Evolutionary conservation across 2,888 invertebrate genomes (phyloP).

Genomic region (Leuctra nigra): DNA sequence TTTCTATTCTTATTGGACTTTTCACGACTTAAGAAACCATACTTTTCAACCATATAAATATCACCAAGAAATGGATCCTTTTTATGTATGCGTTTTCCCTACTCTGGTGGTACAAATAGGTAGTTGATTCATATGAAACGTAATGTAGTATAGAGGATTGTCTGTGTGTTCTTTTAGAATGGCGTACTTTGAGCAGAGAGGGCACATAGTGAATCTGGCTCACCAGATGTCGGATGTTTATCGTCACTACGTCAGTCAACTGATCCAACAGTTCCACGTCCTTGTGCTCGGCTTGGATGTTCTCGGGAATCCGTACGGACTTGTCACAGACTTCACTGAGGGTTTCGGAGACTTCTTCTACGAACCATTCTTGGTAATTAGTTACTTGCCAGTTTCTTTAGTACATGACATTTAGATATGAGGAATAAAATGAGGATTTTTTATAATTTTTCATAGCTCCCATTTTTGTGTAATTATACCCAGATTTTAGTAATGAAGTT

Average conservation of each 20-base stretch:
- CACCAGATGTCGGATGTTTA: conserved; percentile 49
- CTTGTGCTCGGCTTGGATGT: conserved; percentile 70
- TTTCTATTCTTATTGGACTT: no score
- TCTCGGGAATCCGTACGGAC: conserved; percentile 68
- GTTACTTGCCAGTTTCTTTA: no score
- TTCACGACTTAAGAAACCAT: no score
- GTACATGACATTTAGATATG: not conserved
- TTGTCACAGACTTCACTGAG: conserved; percentile 54
- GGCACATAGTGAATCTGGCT: conserved; percentile 46
- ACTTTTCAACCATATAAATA: no score
- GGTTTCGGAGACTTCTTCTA: conserved; percentile 54
- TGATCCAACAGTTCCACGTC: conserved; percentile 75
- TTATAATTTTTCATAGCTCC: not conserved
- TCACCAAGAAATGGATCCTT: no score
- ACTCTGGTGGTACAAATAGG: no score
- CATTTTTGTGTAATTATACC: no score
- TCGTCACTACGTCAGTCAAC: conserved; percentile 61
- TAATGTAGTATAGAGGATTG: no score
- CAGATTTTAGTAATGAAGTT: no score
- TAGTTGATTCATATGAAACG: no score
- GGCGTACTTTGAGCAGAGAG: conserved; percentile 57
- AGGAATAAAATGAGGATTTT: not conserved
- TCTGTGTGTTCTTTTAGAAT: no score
- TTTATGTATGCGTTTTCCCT: no score
- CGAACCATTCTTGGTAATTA: conserved; percentile 53